Percentiles rank a stretch among this genome's conserved stretches.
Evolutionary conservation across 2,113 vertebrate genomes (phyloP).

Genomic region (Xiphophorus maculatus): DNA sequence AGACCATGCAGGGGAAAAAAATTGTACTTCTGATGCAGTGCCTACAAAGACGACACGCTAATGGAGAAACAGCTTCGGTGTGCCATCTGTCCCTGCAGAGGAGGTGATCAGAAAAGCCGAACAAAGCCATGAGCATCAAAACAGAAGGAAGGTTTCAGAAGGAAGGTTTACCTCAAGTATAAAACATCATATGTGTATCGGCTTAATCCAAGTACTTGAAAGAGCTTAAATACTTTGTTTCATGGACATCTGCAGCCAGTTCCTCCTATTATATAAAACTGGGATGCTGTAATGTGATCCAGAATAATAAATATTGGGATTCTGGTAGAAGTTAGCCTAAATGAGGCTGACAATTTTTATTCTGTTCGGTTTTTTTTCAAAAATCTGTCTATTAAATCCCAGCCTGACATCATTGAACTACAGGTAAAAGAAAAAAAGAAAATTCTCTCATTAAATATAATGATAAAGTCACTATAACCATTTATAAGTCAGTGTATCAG

Average conservation of each 20-base stretch:
- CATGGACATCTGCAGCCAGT: not conserved
- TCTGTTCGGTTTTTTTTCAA: not conserved
- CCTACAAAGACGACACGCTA: not conserved
- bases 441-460: not conserved
- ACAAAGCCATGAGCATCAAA: not conserved
- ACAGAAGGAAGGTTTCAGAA: not conserved
- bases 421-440: too few species aligned
- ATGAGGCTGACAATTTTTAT: not conserved
- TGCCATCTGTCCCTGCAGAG: conserved; percentile 7
- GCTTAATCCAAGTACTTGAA: not conserved
- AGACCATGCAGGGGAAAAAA: not conserved
- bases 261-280: not conserved
- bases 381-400: too few species aligned
- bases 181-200: not conserved
- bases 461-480: not conserved
- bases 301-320: not conserved
- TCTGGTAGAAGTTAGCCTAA: not conserved
- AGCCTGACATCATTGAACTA: too few species aligned
- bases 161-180: not conserved
- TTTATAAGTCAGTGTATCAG: too few species aligned
- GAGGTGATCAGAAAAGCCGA: not conserved
- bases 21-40: not conserved
- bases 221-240: not conserved
- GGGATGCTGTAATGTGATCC: not conserved
- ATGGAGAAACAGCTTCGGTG: not conserved